Conservation (phyloP, 2,113 vertebrate species). For the Tursiops truncatus region DNA sequence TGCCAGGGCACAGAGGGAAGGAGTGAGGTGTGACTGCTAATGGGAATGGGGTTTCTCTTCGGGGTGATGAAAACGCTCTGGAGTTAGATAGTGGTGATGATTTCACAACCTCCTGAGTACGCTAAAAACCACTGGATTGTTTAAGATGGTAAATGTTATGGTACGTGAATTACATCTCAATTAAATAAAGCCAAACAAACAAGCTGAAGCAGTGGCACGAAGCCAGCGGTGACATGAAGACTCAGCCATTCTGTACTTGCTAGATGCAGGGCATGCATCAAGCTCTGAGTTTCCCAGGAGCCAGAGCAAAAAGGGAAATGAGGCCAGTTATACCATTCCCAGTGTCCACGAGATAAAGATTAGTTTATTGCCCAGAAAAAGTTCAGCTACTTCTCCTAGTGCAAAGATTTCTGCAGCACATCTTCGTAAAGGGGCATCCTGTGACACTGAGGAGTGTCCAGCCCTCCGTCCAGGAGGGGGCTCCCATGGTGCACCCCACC, state of each 20-base stretch:
- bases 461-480: not conserved
- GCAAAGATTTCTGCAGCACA: not conserved
- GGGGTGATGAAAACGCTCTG: not conserved
- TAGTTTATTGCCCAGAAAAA: not conserved
- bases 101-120: not conserved
- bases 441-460: rapidly evolving
- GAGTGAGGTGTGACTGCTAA: rapidly evolving
- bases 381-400: not conserved
- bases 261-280: not conserved
- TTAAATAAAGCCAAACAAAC: not conserved
- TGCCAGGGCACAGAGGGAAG: not conserved
- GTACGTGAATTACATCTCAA: not conserved
- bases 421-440: not conserved
- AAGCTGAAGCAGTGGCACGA: not conserved
- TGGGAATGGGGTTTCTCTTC: too few species aligned
- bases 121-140: not conserved
- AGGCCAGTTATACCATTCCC: not conserved
- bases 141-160: not conserved
- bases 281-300: not conserved
- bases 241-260: not conserved
- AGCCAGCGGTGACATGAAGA: not conserved
- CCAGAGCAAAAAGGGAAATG: not conserved
- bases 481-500: not conserved
- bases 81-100: too few species aligned
- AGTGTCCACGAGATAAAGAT: not conserved